phyloP scores from a whole-genome alignment of 2,797 vertebrate species.

The Enteromius thamalakanensis region DNA sequence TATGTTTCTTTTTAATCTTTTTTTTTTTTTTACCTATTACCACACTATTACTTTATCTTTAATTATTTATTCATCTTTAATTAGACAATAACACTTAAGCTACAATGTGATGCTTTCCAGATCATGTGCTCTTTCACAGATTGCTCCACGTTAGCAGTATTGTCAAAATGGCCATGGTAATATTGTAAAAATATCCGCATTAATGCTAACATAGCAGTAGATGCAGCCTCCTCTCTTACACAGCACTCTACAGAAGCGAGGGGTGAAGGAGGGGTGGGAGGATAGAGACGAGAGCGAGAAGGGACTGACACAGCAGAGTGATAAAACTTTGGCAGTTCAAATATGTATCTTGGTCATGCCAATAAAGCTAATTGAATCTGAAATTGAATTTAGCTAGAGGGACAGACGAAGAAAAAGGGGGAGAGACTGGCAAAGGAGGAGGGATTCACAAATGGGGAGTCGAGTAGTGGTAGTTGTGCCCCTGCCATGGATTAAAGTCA shows the following conservation, averaged over 20 bases:
- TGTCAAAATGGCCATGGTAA: neutral
- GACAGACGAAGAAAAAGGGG: conserved; percentile 22
- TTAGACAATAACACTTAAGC: neutral
- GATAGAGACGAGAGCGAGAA: conserved; percentile 39
- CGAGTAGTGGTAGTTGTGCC: conserved; percentile 68
- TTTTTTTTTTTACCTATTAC: neutral
- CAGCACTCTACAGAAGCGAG: conserved; percentile 30
- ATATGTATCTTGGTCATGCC: conserved; percentile 60
- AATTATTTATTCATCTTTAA: too few species aligned
- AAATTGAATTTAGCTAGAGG: conserved; percentile 56
- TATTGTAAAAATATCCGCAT: conserved; percentile 8
- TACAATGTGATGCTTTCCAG: neutral
- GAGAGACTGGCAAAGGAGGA: conserved; percentile 55
- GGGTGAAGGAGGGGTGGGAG: conserved; percentile 55
- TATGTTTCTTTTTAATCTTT: neutral
- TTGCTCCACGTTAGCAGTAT: neutral
- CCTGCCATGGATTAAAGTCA: conserved; percentile 72
- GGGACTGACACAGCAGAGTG: conserved; percentile 46
- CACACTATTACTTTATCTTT: too few species aligned
- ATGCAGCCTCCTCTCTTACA: conserved; percentile 21
- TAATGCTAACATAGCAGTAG: conserved; percentile 45
- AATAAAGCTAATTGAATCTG: conserved; percentile 63
- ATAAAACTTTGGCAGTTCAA: conserved; percentile 61
- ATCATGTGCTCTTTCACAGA: neutral
- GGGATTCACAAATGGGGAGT: conserved; percentile 58